phyloP scores from a whole-genome alignment of 1,140 invertebrate genomes.

The Steinernema khuongi region DNA sequence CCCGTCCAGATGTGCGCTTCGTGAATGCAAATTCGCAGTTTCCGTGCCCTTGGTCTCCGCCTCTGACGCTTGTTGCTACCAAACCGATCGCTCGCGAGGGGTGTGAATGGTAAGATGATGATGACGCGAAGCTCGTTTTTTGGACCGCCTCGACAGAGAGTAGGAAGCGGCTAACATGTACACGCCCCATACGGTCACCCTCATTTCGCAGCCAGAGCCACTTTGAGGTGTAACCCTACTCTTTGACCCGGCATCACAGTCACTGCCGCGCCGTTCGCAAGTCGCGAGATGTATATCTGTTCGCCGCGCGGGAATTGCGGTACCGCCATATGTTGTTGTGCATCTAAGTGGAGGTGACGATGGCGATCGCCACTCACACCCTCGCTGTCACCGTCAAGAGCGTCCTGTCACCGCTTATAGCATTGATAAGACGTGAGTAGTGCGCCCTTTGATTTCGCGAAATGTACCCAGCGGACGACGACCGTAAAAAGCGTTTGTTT shows the following conservation, averaged over 20 bases:
- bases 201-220: not conserved
- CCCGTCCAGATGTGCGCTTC: conserved; percentile 6
- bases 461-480: not conserved
- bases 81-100: not conserved
- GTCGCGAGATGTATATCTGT: not conserved
- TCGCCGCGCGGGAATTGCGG: not conserved
- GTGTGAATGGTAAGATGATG: conserved; percentile 9
- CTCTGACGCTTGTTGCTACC: not conserved
- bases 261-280: not conserved
- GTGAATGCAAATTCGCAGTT: not conserved
- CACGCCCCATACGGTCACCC: conserved; percentile 14
- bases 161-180: not conserved
- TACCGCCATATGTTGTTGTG: not conserved
- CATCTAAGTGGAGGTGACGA: no score
- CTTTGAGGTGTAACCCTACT: conserved; percentile 10
- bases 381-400: no score
- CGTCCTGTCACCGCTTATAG: no score
- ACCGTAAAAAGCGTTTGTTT: not conserved
- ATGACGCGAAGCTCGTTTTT: not conserved
- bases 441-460: not conserved
- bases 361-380: no score
- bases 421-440: not conserved
- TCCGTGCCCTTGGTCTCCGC: not conserved
- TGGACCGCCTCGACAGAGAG: not conserved
- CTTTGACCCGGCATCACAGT: conserved; percentile 1